phyloP scores from a whole-genome alignment of 2,888 invertebrate genomes.

The Barypeithes pellucidus region DNA sequence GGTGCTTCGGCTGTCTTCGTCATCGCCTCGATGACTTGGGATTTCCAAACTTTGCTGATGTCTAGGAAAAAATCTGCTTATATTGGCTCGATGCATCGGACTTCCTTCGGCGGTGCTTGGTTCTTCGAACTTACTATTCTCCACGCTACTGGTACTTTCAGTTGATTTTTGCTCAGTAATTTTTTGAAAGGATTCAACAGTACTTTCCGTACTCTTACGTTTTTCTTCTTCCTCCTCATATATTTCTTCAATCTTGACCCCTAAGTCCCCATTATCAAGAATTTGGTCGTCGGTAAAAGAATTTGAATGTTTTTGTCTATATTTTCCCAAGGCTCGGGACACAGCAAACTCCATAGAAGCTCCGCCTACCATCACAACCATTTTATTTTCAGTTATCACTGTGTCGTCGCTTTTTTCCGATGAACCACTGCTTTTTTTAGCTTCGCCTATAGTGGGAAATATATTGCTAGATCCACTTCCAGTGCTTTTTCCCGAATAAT shows the following conservation, averaged over 20 bases:
- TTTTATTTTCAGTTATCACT: conserved; percentile 69
- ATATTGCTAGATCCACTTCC: conserved; percentile 77
- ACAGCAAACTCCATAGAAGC: conserved; percentile 89
- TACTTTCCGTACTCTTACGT: conserved; percentile 16
- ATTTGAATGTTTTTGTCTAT: conserved; percentile 82
- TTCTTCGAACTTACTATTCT: conserved; percentile 70
- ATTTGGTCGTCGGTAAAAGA: conserved; percentile 81
- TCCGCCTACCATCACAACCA: conserved; percentile 73
- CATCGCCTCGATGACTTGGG: conserved; percentile 78
- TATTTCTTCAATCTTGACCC: conserved; percentile 62
- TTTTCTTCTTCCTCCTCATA: conserved; percentile 58
- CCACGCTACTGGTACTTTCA: conserved; percentile 63
- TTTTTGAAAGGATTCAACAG: conserved; percentile 44
- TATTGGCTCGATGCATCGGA: conserved; percentile 76
- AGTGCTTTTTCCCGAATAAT: conserved; percentile 75
- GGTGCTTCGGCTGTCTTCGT: conserved; percentile 89
- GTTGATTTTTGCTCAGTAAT: conserved; percentile 64
- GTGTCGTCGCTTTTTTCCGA: conserved; percentile 77
- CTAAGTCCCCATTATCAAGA: conserved; percentile 57
- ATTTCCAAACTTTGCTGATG: conserved; percentile 88
- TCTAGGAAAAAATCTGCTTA: conserved; percentile 77
- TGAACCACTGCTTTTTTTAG: conserved; percentile 75
- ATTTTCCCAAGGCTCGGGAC: conserved; percentile 86
- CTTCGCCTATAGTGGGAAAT: conserved; percentile 84
- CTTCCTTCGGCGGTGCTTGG: conserved; percentile 75